Conservation (phyloP, 2,888 invertebrate genomes). For the Agrotis puta region DNA sequence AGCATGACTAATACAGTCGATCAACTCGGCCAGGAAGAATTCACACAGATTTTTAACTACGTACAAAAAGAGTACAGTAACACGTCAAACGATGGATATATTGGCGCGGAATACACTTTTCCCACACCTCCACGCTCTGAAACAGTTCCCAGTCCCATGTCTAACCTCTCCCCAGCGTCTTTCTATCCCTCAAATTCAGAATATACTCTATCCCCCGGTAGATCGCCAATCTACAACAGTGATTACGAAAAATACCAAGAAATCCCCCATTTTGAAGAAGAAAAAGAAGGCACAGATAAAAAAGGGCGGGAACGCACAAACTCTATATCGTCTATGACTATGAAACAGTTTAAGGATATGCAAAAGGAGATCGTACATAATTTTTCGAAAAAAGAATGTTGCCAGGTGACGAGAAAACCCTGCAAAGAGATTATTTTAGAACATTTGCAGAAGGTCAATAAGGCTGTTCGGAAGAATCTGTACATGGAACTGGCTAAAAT, state of each 20-base stretch:
- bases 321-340: slow-evolving; percentile 74
- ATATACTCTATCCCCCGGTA: slow-evolving; percentile 76
- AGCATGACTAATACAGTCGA: slow-evolving; percentile 28
- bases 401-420: slow-evolving; percentile 72
- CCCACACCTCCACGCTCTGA: slow-evolving; percentile 83
- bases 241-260: slow-evolving; percentile 84
- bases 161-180: slow-evolving; percentile 62
- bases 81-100: slow-evolving; percentile 38
- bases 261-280: slow-evolving; percentile 71
- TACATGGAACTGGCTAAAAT: slow-evolving; percentile 78
- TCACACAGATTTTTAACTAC: slow-evolving; percentile 56
- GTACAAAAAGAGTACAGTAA: slow-evolving; percentile 45
- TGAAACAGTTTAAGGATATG: slow-evolving; percentile 84
- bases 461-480: slow-evolving; percentile 73
- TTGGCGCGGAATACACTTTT: slow-evolving; percentile 61
- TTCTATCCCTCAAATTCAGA: slow-evolving; percentile 76
- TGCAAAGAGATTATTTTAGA: slow-evolving; percentile 78
- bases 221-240: slow-evolving; percentile 76
- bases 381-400: slow-evolving; percentile 82
- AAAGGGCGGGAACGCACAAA: slow-evolving; percentile 65
- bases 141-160: slow-evolving; percentile 78
- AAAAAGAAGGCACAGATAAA: slow-evolving; percentile 62
- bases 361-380: slow-evolving; percentile 79
- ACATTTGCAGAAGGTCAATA: slow-evolving; percentile 73
- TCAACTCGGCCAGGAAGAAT: slow-evolving; percentile 50